Percentiles rank a stretch among this genome's conserved stretches.
phyloP scores from a whole-genome alignment of 2,888 invertebrate genomes.

The Melikaiella ostensackeni region DNA sequence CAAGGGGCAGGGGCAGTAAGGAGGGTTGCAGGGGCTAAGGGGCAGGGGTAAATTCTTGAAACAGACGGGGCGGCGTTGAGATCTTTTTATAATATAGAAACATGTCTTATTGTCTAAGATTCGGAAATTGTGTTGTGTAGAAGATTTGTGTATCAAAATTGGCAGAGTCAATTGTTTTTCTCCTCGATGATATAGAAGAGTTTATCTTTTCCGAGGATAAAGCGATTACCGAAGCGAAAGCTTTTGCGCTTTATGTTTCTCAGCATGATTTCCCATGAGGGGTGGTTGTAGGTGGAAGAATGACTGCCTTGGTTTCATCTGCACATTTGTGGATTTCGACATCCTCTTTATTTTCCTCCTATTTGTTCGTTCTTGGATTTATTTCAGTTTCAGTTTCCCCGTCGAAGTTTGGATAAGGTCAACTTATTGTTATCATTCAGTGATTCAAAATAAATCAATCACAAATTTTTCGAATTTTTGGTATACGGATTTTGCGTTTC shows the following conservation, averaged over 20 bases:
- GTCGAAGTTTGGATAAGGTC: background rate
- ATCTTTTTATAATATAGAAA: no score
- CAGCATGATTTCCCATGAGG: conserved; percentile 35
- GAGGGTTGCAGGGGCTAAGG: no score
- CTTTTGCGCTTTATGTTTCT: conserved; percentile 20
- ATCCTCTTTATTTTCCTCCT: background rate
- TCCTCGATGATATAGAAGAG: background rate
- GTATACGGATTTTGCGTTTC: background rate
- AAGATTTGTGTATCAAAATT: background rate
- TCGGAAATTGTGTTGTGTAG: background rate
- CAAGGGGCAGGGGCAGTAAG: no score
- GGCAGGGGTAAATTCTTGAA: no score
- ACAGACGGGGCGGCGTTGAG: no score
- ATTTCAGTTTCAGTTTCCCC: background rate
- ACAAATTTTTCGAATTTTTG: background rate
- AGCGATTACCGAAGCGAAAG: conserved; percentile 25
- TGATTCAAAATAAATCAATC: background rate
- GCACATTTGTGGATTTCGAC: conserved; percentile 30
- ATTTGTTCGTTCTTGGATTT: background rate
- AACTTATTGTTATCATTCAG: background rate
- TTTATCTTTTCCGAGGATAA: conserved; percentile 20
- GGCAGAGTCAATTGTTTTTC: background rate
- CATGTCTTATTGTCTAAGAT: no score
- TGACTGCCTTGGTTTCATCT: conserved; percentile 22
- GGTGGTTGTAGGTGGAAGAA: background rate